Percentiles rank a stretch among this genome's conserved stretches.
Conservation (phyloP, 2,113 vertebrate genomes). For the Promerops cafer region DNA sequence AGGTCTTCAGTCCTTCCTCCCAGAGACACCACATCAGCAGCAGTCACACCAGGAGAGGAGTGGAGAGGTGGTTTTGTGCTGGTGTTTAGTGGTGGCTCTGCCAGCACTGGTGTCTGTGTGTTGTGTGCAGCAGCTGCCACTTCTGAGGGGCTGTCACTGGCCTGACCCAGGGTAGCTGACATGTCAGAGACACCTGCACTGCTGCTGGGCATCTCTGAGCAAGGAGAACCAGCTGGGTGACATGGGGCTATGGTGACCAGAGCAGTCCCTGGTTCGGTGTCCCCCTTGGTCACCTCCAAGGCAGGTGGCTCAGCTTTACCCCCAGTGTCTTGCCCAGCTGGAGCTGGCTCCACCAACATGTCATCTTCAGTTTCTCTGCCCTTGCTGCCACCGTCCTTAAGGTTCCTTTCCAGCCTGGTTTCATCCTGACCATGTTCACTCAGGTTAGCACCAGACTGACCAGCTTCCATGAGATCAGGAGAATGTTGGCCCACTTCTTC, state of each 20-base stretch:
- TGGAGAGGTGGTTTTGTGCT: not conserved
- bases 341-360: not conserved
- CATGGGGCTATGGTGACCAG: fast-evolving
- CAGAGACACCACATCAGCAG: not conserved
- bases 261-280: not conserved
- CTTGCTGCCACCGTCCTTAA: not conserved
- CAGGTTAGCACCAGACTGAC: not conserved
- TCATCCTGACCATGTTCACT: not conserved
- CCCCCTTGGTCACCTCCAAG: not conserved
- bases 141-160: not conserved
- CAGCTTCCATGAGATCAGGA: not conserved
- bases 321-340: not conserved
- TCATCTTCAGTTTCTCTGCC: not conserved
- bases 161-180: not conserved
- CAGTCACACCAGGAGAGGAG: not conserved
- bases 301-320: not conserved
- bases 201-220: not conserved
- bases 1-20: not conserved
- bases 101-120: not conserved
- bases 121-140: not conserved
- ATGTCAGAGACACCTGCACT: not conserved
- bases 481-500: not conserved
- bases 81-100: not conserved
- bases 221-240: not conserved
- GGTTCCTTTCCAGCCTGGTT: not conserved